phyloP scores from a whole-genome alignment of 2,797 vertebrate genomes.

The Taeniopygia guttata region DNA sequence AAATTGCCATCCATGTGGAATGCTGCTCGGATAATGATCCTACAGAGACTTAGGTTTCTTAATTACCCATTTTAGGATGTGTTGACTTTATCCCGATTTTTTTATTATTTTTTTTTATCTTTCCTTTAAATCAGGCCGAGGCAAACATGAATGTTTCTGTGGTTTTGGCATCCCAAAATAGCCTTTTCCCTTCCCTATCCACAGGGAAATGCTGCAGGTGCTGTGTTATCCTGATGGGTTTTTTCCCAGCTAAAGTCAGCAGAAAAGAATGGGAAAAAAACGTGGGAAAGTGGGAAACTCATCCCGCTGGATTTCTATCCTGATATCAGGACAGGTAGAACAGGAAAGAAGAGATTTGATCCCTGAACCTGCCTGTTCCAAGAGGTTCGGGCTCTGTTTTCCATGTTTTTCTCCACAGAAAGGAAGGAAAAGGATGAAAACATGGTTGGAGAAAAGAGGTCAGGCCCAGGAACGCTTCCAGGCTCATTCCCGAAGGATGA shows the following conservation, averaged over 20 bases:
- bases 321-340: rapidly evolving
- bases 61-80: background rate
- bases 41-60: background rate
- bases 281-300: background rate
- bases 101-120: background rate
- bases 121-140: background rate
- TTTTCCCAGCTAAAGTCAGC: background rate
- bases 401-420: rapidly evolving
- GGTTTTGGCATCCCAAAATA: background rate
- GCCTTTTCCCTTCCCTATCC: background rate
- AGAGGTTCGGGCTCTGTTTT: background rate
- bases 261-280: background rate
- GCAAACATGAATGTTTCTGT: background rate
- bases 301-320: background rate
- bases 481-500: background rate
- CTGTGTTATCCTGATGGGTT: background rate
- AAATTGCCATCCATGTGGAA: background rate
- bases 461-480: background rate
- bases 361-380: rapidly evolving
- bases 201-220: rapidly evolving
- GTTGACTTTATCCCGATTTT: background rate
- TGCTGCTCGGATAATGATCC: background rate
- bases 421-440: background rate
- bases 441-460: background rate
- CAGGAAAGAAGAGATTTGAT: background rate